These are phyloP conservation scores for Aspidoscelis tigris DNA, from an alignment of 2,113 vertebrate species.

Conservation along the genomic window DNA sequence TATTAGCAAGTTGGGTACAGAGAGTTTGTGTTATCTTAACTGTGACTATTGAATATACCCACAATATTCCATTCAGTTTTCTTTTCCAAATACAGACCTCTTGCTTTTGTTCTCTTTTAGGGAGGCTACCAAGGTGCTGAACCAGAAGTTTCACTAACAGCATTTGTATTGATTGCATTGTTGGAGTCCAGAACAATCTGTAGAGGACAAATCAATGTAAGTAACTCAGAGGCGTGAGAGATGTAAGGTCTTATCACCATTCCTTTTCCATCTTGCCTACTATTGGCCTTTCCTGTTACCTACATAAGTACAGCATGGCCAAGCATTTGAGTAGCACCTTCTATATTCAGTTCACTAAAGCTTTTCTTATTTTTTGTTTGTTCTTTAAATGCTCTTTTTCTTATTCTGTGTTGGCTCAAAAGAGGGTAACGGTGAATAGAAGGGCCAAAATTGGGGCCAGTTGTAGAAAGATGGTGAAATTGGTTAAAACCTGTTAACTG, in stretches of 20 bases:
- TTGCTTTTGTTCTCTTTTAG: conserved; percentile 51
- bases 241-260: background rate
- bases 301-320: background rate
- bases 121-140: conserved; percentile 72
- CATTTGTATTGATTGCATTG: conserved; percentile 85
- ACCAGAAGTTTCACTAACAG: conserved; percentile 83
- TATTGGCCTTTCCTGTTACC: background rate
- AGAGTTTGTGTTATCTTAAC: no score
- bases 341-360: background rate
- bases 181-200: conserved; percentile 79
- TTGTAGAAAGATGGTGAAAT: background rate
- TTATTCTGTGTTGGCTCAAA: background rate
- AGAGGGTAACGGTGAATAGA: background rate
- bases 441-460: background rate
- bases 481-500: background rate
- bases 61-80: background rate
- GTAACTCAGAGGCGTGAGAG: conserved; percentile 34
- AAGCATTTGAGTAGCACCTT: background rate
- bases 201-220: conserved; percentile 73
- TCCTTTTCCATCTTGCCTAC: background rate
- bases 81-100: no score
- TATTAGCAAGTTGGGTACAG: no score
- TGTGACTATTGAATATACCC: background rate
- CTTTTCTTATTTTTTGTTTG: background rate
- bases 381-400: background rate